Evolutionary conservation across 2,888 invertebrate genomes (phyloP), one percentile per base, ranked within the genome.

Genomic region (Agrochola macilenta): DNA sequence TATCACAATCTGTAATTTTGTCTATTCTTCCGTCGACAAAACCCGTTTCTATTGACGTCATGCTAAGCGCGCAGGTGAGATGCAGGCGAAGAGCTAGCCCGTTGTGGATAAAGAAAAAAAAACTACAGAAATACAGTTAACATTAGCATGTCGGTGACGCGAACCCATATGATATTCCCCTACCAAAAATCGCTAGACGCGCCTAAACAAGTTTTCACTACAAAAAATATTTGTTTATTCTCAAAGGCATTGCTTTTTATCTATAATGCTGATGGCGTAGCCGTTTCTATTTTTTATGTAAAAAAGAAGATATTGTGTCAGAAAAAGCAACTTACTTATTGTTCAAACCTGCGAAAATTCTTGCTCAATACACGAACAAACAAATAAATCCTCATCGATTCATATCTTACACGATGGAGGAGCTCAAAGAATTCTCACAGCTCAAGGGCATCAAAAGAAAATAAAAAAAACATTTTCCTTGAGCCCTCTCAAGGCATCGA

Each of bases 351-450:
- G 26, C 49, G 54, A 54, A 61, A 61, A 81, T 74, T 70, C 20
- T 74, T 57, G 46, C n/a, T 49, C 26, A 57, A 26, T 66, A 43
- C 64, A 63, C 58, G 63, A 63, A 70, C 58, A 68, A 63, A 70
- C 57, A 63, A 68, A 78, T 17, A 80, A 58, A 77, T 68, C 52
- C 30, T 63, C 46, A 71, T 68, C 23, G 61, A 77, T 71, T 54
- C 46, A 12, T 46, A 61, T 78, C 57, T 61, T 26, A 65, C 58
- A 65, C 54, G 54, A 60, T n/a, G 46, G 49, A 83, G 58, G 49
- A 78, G 65, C 57, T 82, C 74, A 74, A 52, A 78, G 75, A 79
- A 69, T 76, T 63, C 58, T 35, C 39, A 35, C 26, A 71, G 66
- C 52, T 68, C 60, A 64, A 74, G 26, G n/a, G 17, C n/a, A 9